Evolutionary conservation across 1,140 invertebrate genomes (phyloP), one percentile per base, ranked within the genome.

Genomic region (Drosophila azteca): DNA sequence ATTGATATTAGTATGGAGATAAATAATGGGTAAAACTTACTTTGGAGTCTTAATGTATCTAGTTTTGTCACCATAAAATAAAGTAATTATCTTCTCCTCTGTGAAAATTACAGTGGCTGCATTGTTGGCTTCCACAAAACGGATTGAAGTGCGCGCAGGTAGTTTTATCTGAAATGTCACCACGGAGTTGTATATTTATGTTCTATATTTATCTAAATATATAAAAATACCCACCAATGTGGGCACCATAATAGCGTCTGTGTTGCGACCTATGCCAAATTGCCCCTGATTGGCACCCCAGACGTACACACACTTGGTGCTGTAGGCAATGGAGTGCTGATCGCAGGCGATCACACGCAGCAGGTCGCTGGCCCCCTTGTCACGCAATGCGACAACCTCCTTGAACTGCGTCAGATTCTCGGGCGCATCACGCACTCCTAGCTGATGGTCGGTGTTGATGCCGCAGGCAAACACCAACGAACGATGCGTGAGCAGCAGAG

Each of bases 221-320:
- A 13, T 15, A 15, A 24, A 17, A 9, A 46, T 3, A 67, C 84
- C 79, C 79, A 92, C 91, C 87, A 89, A 57, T 73, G 87, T 91
- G 39, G 93, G 92, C 13, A 77, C 43, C 20, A 44, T 22, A 20
- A 91, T 76, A 2, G 45, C 70, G 20, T 79, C 68, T 7, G 65
- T 75, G 55, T 75, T 77, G 4, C 53, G 20, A 60, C 62, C 69
- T 7, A 88, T 92, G 74, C 95, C 95, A 52, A 96, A 92, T 91
- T 96, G 95, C 24, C 95, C 95, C 62, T 93, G 94, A 93, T 96
- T 95, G 6, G 95, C 92, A 31, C 95, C 95, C 93, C 94, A 96
- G 2, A 95, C 24, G 83, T 79, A 81, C 29, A 95, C 81, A 53
- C 90, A 90, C 53, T 92, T 90, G 15, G 79, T 63, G 26, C 93